Percentiles rank a stretch among this genome's conserved stretches.
These are phyloP conservation scores for Cataglyphis hispanica DNA, from an alignment of 1,140 invertebrate species.

Conservation along the genomic window DNA sequence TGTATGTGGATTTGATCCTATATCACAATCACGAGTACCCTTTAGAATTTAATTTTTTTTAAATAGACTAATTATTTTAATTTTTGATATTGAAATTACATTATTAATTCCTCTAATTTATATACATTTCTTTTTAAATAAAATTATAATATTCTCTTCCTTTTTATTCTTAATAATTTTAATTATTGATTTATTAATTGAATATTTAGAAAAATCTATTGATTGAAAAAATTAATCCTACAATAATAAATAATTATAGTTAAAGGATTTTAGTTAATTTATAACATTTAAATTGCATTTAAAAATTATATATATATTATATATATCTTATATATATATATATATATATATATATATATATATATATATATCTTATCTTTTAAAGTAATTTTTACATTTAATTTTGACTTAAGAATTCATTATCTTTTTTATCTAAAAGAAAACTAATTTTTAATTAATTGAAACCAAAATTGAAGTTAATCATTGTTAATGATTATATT, in stretches of 20 bases:
- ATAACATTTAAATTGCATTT: slow-evolving; percentile 23
- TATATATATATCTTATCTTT: too few relatives aligned
- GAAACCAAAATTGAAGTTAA: too few relatives aligned
- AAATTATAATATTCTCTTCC: too few relatives aligned
- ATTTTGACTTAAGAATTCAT: slow-evolving; percentile 27
- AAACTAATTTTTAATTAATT: too few relatives aligned
- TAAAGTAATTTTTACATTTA: too few relatives aligned
- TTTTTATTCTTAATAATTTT: neutral
- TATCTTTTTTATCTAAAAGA: too few relatives aligned
- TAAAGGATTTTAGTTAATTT: slow-evolving; percentile 19
- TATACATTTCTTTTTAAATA: neutral
- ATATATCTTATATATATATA: too few relatives aligned
- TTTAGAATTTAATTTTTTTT: neutral
- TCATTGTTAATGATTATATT: too few relatives aligned
- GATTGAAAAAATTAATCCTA: slow-evolving; percentile 11
- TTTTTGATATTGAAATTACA: slow-evolving; percentile 12
- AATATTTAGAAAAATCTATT: neutral
- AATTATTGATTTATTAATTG: neutral
- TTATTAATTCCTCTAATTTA: neutral
- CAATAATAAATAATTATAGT: too few relatives aligned
- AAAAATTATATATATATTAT: neutral
- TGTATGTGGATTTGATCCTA: slow-evolving; percentile 88
- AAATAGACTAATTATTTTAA: neutral
- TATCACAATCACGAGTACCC: neutral
- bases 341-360: too few relatives aligned